phyloP scores from a whole-genome alignment of 2,888 invertebrate genomes.

The Acanthopleura granulata region DNA sequence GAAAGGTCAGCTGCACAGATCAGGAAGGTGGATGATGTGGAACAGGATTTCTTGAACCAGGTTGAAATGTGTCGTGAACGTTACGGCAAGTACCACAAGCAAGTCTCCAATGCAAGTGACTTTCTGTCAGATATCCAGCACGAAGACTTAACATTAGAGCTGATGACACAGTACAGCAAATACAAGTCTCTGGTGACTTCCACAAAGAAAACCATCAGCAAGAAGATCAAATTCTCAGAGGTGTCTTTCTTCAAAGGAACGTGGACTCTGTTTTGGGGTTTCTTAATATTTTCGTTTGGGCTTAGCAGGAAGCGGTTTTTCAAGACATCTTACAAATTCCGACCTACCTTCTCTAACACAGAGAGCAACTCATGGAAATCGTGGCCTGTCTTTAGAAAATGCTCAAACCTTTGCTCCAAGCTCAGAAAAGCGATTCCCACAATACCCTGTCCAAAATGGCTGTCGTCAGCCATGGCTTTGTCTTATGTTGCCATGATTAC shows the following conservation, averaged over 20 bases:
- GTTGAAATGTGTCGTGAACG: neutral
- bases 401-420: neutral
- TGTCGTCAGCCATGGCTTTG: neutral
- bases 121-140: constrained; percentile 4
- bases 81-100: neutral
- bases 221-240: neutral
- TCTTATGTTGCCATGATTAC: neutral
- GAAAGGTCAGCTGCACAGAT: neutral
- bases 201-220: neutral
- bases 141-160: neutral
- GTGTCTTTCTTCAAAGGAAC: neutral
- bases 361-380: neutral
- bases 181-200: neutral
- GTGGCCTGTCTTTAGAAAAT: neutral
- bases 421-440: neutral
- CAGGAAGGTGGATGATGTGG: neutral
- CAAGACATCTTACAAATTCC: neutral
- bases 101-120: neutral
- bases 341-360: neutral
- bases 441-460: neutral
- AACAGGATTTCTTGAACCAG: neutral
- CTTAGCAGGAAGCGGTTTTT: neutral
- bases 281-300: neutral
- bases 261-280: neutral
- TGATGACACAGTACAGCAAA: neutral